A percentile compares a stretch with the other conserved stretches of the same genome.
Conservation (phyloP, 2,888 invertebrate species). For the Plagiodera versicolora region DNA sequence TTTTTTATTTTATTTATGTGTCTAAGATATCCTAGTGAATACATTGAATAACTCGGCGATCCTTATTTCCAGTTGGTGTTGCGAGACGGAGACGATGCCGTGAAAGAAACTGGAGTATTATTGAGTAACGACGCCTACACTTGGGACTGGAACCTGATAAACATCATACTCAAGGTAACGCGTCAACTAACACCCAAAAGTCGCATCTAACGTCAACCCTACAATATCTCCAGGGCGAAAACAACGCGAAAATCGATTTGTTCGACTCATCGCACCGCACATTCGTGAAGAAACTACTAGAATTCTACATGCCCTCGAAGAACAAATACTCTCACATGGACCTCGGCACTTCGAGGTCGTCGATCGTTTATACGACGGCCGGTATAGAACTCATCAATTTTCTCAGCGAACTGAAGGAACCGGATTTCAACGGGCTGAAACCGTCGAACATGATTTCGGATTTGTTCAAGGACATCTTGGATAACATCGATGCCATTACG, state of each 20-base stretch:
- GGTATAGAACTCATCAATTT: constrained; percentile 76
- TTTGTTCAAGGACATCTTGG: constrained; percentile 76
- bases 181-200: neutral
- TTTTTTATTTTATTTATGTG: no score
- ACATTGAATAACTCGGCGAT: neutral
- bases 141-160: constrained; percentile 94
- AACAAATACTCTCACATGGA: constrained; percentile 87
- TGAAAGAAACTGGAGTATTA: constrained; percentile 82
- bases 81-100: constrained; percentile 59
- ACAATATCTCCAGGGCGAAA: constrained; percentile 38
- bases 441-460: constrained; percentile 68
- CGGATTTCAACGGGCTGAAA: constrained; percentile 38
- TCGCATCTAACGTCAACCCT: no score
- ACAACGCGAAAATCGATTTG: constrained; percentile 51
- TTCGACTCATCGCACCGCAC: constrained; percentile 67
- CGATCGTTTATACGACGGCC: constrained; percentile 66
- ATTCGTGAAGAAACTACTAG: constrained; percentile 76
- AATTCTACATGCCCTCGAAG: constrained; percentile 85
- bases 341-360: constrained; percentile 61
- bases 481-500: constrained; percentile 72
- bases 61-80: constrained; percentile 45
- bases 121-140: constrained; percentile 75
- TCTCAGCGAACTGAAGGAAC: constrained; percentile 56
- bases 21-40: constrained; percentile 1
- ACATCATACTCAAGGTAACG: constrained; percentile 74